A percentile compares a stretch with the other conserved stretches of the same genome.
These are phyloP conservation scores for Carcina quercana DNA, from an alignment of 2,888 invertebrate species.

Conservation along the genomic window DNA sequence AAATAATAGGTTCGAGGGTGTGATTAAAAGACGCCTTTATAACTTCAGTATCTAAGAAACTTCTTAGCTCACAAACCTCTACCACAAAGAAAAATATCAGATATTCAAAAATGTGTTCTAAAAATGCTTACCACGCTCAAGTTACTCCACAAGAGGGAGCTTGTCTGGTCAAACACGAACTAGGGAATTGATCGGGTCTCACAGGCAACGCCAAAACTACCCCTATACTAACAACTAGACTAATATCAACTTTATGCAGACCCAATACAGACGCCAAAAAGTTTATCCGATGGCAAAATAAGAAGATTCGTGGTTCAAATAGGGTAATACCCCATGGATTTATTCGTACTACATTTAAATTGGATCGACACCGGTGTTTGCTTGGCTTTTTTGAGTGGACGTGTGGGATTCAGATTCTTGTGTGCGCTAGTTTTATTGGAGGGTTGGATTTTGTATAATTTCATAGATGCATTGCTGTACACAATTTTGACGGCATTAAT, in stretches of 20 bases:
- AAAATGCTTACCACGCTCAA: neutral
- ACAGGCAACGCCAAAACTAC: slow-evolving; percentile 16
- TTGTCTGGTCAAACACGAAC: slow-evolving; percentile 55
- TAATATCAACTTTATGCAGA: slow-evolving; percentile 21
- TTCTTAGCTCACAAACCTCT: too few species aligned
- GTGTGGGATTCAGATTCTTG: slow-evolving; percentile 20
- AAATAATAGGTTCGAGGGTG: too few species aligned
- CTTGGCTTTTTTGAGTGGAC: slow-evolving; percentile 38
- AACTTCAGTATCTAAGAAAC: too few species aligned
- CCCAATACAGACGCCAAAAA: slow-evolving; percentile 15
- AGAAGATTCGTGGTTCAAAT: slow-evolving; percentile 24
- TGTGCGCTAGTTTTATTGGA: too few species aligned
- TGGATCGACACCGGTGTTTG: slow-evolving; percentile 40
- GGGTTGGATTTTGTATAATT: too few species aligned
- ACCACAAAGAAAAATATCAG: too few species aligned
- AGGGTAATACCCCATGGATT: slow-evolving; percentile 35
- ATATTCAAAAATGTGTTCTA: too few species aligned
- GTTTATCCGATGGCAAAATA: slow-evolving; percentile 7
- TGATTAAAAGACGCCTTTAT: too few species aligned
- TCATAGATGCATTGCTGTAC: too few species aligned
- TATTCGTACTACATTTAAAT: slow-evolving; percentile 45
- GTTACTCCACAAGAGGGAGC: slow-evolving; percentile 26
- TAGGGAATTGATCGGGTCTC: slow-evolving; percentile 54
- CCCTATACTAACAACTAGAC: slow-evolving; percentile 1
- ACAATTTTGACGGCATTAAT: too few species aligned